A percentile compares a stretch with the other conserved stretches of the same genome.
These are phyloP conservation scores for Carcina quercana DNA, from an alignment of 2,888 invertebrate genomes.

Conservation along the genomic window DNA sequence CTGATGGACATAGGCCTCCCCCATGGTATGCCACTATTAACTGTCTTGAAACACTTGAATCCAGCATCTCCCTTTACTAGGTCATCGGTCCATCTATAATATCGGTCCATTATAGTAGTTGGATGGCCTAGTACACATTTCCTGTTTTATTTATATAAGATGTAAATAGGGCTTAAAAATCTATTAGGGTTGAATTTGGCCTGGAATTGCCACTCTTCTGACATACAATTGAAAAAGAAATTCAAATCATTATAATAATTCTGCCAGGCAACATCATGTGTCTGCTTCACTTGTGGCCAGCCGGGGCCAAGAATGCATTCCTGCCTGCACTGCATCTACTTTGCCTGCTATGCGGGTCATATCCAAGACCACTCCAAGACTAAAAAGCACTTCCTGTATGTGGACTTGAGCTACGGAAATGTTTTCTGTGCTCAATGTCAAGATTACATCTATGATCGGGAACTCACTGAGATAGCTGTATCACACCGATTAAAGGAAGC, in stretches of 20 bases:
- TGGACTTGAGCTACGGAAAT: constrained; percentile 92
- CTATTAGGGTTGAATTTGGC: too few species aligned
- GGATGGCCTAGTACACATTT: too few species aligned
- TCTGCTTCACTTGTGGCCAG: constrained; percentile 88
- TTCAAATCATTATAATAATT: constrained; percentile 20
- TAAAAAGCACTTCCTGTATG: constrained; percentile 87
- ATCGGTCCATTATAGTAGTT: too few species aligned
- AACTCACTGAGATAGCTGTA: constrained; percentile 74
- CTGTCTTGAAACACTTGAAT: too few species aligned
- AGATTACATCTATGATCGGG: constrained; percentile 93
- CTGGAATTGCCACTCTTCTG: too few species aligned
- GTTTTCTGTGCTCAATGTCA: constrained; percentile 92
- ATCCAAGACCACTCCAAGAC: constrained; percentile 89
- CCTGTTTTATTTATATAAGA: too few species aligned
- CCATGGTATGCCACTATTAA: too few species aligned
- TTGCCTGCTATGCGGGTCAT: constrained; percentile 92
- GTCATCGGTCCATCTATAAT: too few species aligned
- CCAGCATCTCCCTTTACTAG: too few species aligned
- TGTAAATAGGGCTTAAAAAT: neutral
- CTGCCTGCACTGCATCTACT: constrained; percentile 93
- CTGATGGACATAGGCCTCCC: too few species aligned
- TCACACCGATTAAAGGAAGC: constrained; percentile 72
- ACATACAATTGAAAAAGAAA: too few species aligned
- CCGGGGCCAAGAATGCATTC: constrained; percentile 87
- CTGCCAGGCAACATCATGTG: constrained; percentile 82